A percentile compares a stretch with the other conserved stretches of the same genome.
These are phyloP conservation scores for Caiman crocodilus DNA, from an alignment of 2,797 vertebrate species.

Conservation along the genomic window DNA sequence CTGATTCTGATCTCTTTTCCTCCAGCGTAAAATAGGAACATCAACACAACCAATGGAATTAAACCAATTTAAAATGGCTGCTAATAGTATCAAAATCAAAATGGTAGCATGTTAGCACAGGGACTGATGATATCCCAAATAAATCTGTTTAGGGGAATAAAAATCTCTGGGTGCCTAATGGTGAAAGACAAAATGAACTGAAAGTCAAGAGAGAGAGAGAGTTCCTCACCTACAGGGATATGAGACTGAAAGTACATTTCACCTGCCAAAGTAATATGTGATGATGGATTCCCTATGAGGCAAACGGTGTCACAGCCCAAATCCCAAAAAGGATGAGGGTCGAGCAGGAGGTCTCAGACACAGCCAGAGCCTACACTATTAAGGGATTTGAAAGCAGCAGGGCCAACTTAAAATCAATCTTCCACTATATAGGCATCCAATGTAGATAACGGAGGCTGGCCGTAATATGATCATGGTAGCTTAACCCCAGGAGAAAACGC, in stretches of 20 bases:
- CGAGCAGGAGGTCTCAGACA: background rate
- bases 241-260: slow-evolving; percentile 25
- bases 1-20: background rate
- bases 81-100: background rate
- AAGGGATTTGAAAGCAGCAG: slow-evolving; percentile 52
- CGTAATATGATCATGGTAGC: background rate
- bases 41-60: background rate
- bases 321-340: slow-evolving; percentile 41
- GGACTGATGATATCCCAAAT: slow-evolving; percentile 15
- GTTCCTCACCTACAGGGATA: background rate
- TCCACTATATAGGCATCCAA: slow-evolving; percentile 30
- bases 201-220: background rate
- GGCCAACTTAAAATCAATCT: slow-evolving; percentile 45
- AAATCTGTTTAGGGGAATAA: background rate
- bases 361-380: slow-evolving; percentile 11
- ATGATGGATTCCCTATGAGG: slow-evolving; percentile 16
- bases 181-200: background rate
- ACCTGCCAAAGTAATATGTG: slow-evolving; percentile 13
- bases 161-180: background rate
- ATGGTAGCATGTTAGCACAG: background rate
- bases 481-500: slow-evolving; percentile 12
- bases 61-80: background rate
- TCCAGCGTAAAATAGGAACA: background rate
- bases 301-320: slow-evolving; percentile 33
- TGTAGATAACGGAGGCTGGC: background rate